These are phyloP conservation scores for Lomographa bimaculata DNA, from an alignment of 2,888 invertebrate species.

Conservation along the genomic window DNA sequence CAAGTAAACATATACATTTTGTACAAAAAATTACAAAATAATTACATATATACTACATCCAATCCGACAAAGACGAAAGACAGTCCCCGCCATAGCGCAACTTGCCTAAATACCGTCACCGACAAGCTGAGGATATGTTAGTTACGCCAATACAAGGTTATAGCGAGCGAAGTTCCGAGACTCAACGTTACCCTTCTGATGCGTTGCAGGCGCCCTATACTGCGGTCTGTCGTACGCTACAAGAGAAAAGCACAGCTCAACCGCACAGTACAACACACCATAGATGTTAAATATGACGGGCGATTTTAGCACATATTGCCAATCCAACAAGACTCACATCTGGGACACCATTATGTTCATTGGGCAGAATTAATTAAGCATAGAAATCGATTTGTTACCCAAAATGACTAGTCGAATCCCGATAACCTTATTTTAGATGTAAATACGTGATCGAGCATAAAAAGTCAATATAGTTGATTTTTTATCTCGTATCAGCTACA, in stretches of 20 bases:
- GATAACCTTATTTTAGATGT: constrained; percentile 3
- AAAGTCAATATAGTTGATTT: background rate
- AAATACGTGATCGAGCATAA: constrained; percentile 1
- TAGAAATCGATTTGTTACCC: constrained; percentile 19
- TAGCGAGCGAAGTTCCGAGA: constrained; percentile 56
- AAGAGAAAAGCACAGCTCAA: constrained; percentile 79
- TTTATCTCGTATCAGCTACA: constrained; percentile 1
- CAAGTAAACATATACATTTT: too few species aligned
- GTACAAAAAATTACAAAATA: constrained; percentile 38
- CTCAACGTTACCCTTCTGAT: constrained; percentile 78
- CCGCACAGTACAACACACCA: constrained; percentile 66
- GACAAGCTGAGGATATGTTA: constrained; percentile 65
- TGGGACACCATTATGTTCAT: constrained; percentile 13
- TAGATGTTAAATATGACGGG: constrained; percentile 37
- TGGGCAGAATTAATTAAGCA: constrained; percentile 32
- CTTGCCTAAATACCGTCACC: constrained; percentile 72
- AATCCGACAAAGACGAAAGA: constrained; percentile 42
- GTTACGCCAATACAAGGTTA: constrained; percentile 62
- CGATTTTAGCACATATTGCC: constrained; percentile 34
- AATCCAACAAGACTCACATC: constrained; percentile 32
- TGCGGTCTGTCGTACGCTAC: constrained; percentile 70
- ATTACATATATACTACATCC: constrained; percentile 12
- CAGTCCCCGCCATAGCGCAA: constrained; percentile 62
- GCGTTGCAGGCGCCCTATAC: constrained; percentile 73
- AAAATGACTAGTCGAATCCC: constrained; percentile 9